Evolutionary conservation across 1,140 invertebrate genomes (phyloP).

Genomic region (Drosophila setifemur): DNA sequence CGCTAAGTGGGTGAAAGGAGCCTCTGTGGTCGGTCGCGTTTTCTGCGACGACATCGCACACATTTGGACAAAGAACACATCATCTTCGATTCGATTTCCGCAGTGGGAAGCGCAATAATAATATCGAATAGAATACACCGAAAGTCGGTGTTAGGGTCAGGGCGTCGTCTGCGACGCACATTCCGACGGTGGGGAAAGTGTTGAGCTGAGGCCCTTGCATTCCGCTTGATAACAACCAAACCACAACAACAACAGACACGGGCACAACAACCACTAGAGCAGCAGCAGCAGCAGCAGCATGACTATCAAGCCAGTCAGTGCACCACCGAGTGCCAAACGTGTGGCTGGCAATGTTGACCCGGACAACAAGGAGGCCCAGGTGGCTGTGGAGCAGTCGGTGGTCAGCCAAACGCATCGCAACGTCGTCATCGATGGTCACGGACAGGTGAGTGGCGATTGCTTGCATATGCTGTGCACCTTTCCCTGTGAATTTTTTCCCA

Average conservation of each 20-base stretch:
- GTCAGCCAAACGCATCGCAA: slow-evolving; percentile 65
- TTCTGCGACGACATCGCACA: slow-evolving; percentile 36
- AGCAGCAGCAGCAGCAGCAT: slow-evolving; percentile 18
- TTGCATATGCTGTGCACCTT: too few relatives aligned
- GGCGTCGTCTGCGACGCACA: slow-evolving; percentile 12
- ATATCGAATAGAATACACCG: background rate
- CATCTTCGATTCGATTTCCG: background rate
- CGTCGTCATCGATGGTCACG: slow-evolving; percentile 66
- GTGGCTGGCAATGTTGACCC: slow-evolving; percentile 52
- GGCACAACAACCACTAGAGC: background rate
- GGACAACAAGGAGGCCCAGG: slow-evolving; percentile 62
- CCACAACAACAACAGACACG: background rate
- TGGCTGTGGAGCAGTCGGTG: slow-evolving; percentile 64
- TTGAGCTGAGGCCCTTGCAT: background rate
- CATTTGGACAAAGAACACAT: slow-evolving; percentile 24
- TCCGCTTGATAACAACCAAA: background rate
- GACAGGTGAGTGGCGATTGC: slow-evolving; percentile 44
- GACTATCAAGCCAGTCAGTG: slow-evolving; percentile 77
- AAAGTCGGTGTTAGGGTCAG: background rate
- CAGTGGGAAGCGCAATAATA: slow-evolving; percentile 6
- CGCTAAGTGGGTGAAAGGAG: slow-evolving; percentile 27
- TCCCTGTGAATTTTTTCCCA: background rate
- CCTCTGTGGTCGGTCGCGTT: slow-evolving; percentile 16
- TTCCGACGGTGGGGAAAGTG: slow-evolving; percentile 4
- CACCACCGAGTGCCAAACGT: slow-evolving; percentile 64